Evolutionary conservation across 2,888 invertebrate genomes (phyloP).

Genomic region (Trisateles emortualis): DNA sequence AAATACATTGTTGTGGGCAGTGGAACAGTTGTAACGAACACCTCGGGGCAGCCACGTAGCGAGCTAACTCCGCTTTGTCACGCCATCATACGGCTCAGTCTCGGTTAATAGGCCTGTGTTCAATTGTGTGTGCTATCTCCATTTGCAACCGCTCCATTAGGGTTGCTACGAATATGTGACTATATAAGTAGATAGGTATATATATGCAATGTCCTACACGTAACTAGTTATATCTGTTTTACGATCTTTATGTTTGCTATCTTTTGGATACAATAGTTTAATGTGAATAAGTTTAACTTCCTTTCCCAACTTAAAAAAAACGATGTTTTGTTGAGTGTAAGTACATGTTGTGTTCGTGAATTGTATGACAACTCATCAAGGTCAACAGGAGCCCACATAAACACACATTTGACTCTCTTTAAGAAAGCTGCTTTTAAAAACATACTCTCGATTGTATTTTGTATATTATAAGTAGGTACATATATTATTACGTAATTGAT

Average conservation of each 20-base stretch:
- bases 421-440: no score
- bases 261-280: not conserved
- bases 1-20: conserved; percentile 58
- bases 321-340: no score
- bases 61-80: conserved; percentile 74
- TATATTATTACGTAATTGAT: no score
- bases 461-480: no score
- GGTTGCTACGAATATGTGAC: conserved; percentile 49
- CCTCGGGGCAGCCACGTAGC: conserved; percentile 59
- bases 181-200: conserved; percentile 21
- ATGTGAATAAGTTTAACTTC: not conserved
- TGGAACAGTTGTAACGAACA: conserved; percentile 71
- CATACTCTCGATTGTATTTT: no score
- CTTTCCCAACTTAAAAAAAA: no score
- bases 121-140: conserved; percentile 78
- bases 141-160: conserved; percentile 62
- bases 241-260: not conserved
- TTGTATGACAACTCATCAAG: no score
- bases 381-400: no score
- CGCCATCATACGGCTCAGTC: conserved; percentile 62
- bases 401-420: no score
- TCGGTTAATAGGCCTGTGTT: conserved; percentile 64
- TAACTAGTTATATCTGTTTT: conserved; percentile 22
- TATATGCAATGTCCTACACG: conserved; percentile 43
- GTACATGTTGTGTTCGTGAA: no score